Percentiles rank a stretch among this genome's conserved stretches.
phyloP scores from a whole-genome alignment of 2,113 vertebrate species.

The Hippocampus abdominalis region DNA sequence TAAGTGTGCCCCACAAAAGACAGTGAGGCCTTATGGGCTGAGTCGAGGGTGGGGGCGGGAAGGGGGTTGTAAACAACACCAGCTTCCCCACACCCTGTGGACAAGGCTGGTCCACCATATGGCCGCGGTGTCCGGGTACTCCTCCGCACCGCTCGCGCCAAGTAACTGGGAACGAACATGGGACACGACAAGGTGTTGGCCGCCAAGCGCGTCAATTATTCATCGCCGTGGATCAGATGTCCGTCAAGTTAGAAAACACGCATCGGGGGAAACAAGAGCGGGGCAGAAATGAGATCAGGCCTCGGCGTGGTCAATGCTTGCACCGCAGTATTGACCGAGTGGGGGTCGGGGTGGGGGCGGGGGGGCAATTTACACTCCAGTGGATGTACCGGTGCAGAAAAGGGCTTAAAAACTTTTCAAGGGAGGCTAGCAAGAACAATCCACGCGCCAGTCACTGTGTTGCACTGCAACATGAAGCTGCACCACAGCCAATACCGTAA shows the following conservation, averaged over 20 bases:
- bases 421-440: slow-evolving; percentile 30
- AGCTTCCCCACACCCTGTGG: slow-evolving; percentile 27
- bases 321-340: slow-evolving; percentile 36
- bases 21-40: slow-evolving; percentile 23
- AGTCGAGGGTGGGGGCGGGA: slow-evolving; percentile 3
- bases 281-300: slow-evolving; percentile 58
- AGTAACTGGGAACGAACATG: slow-evolving; percentile 20
- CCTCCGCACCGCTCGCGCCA: slow-evolving; percentile 13
- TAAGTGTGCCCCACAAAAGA: slow-evolving; percentile 43
- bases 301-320: slow-evolving; percentile 50
- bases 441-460: slow-evolving; percentile 48
- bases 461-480: slow-evolving; percentile 52
- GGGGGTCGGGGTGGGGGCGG: not conserved
- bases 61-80: slow-evolving; percentile 42
- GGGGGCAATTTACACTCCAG: slow-evolving; percentile 50
- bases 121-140: slow-evolving; percentile 27
- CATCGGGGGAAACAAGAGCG: slow-evolving; percentile 63
- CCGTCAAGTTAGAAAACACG: slow-evolving; percentile 64
- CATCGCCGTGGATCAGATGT: slow-evolving; percentile 53
- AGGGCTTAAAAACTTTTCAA: slow-evolving; percentile 44
- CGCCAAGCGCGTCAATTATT: slow-evolving; percentile 61
- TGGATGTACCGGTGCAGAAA: slow-evolving; percentile 32
- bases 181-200: slow-evolving; percentile 43
- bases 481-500: slow-evolving; percentile 43
- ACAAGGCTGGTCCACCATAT: slow-evolving; percentile 37